These are phyloP conservation scores for Palythoa grandiflora DNA, from an alignment of 92 coral and sea anemone species.

Conservation along the genomic window DNA sequence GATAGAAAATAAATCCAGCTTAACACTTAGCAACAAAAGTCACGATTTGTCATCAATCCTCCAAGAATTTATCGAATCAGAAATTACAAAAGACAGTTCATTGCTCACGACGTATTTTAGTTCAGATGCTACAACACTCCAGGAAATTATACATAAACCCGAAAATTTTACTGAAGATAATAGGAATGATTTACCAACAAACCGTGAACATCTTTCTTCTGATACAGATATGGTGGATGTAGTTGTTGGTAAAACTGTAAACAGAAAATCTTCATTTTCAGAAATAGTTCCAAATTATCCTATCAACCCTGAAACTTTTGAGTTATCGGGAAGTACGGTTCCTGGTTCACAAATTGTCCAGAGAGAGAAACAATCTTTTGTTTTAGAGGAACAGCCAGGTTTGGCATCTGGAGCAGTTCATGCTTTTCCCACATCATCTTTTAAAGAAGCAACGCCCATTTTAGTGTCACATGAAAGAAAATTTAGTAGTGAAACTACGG, in stretches of 20 bases:
- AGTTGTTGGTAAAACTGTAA: not conserved
- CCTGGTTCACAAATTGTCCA: not conserved
- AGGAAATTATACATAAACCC: not conserved
- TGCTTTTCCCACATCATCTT: not conserved
- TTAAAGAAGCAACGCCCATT: not conserved
- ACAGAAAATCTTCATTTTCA: not conserved
- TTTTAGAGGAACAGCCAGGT: not conserved
- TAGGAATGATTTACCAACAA: not conserved
- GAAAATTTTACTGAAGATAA: not conserved
- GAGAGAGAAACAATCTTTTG: not conserved
- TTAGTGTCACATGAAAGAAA: not conserved
- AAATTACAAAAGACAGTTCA: conserved; percentile 16
- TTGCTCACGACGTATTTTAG: conserved; percentile 14
- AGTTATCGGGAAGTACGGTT: not conserved
- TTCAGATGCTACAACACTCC: not conserved
- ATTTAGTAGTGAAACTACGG: not conserved
- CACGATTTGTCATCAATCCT: conserved; percentile 32
- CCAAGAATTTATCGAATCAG: conserved; percentile 36
- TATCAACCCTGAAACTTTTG: not conserved
- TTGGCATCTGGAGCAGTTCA: not conserved
- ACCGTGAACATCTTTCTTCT: not conserved
- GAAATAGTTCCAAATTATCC: not conserved
- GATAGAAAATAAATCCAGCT: not conserved
- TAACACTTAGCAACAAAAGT: not conserved
- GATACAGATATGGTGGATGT: not conserved